phyloP scores from a whole-genome alignment of 2,113 vertebrate genomes.

The Leptodactylus fuscus region DNA sequence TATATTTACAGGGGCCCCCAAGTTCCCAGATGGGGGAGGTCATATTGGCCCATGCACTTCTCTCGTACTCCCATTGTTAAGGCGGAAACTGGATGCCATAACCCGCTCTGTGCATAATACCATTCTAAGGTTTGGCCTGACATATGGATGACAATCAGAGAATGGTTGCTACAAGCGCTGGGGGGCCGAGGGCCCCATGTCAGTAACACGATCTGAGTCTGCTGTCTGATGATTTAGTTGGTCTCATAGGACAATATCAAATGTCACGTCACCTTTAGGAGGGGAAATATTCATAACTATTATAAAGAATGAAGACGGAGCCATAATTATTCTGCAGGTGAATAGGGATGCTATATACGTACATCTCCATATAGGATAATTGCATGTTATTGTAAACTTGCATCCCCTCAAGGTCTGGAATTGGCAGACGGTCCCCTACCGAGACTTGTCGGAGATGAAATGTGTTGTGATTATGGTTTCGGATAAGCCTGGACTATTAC shows the following conservation, averaged over 20 bases:
- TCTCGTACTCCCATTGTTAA: not conserved
- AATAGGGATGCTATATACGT: not conserved
- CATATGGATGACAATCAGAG: constrained; percentile 1
- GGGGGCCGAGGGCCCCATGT: not conserved
- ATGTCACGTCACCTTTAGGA: not conserved
- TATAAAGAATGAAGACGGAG: not conserved
- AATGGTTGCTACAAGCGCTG: not conserved
- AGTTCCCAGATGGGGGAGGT: not conserved
- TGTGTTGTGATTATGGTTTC: not conserved
- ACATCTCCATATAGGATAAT: not conserved
- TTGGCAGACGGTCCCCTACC: not conserved
- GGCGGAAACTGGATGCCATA: not conserved
- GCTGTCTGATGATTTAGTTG: not conserved
- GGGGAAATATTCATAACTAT: constrained; percentile 15
- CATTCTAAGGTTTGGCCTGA: not conserved
- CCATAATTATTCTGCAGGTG: constrained; percentile 11
- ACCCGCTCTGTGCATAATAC: not conserved
- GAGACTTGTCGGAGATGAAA: not conserved
- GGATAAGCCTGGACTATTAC: not conserved
- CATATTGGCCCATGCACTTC: not conserved
- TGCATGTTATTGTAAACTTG: constrained; percentile 9
- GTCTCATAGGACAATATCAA: not conserved
- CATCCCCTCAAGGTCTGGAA: constrained; percentile 5
- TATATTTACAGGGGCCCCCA: not conserved
- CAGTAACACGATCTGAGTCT: constrained; percentile 9